Evolutionary conservation across 2,113 vertebrate species (phyloP), one percentile per base, ranked within the genome.

Genomic region (Hyperopisus bebe): DNA sequence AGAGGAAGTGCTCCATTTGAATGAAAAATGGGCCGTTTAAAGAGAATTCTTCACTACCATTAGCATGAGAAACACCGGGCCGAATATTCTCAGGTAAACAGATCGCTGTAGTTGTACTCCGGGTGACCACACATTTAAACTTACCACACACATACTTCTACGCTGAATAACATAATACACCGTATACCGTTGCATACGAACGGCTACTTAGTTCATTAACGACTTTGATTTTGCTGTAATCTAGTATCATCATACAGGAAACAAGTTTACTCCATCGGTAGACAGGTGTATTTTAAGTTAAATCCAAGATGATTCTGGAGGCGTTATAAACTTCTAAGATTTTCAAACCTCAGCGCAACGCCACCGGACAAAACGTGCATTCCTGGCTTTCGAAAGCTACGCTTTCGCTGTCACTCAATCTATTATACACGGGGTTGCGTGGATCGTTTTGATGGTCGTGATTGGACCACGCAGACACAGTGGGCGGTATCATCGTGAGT

Each of bases 301-400:
- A 42, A 42, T 35, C 70, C 31, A 77, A 35, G 35, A 80, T 39
- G 10, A 80, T 80, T 80, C 74, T 13, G 15, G 39, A 42, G 74
- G 35, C 35, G 74, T 39, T 35, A 42, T 80, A 42, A 42, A 39
- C 70, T 31, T 77, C 19, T 39, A 77, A 39, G 70, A 77, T 42
- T 80, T 21, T 80, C 11, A 80, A 80, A 42, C 74, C 13, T 39
- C 74, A 6, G 74, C n/a, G 35, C 5, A 80, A 80, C 74, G 50
- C 47, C 51, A 21, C 47, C 27, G 2, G 47, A 55, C 24, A 42
- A 90, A 47, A 47, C 55, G 19, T 24, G 86, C 53, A 19, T 39
- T 83, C 58, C 46, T 66, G 50, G 21, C 53, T 93, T 95, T 93
- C 95, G 94, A 96, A 95, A 95, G 94, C 94, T 93, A 93, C 89